Evolutionary conservation across 2,113 vertebrate genomes (phyloP), one percentile per base, ranked within the genome.

Genomic region (Cyprinodon tularosa): DNA sequence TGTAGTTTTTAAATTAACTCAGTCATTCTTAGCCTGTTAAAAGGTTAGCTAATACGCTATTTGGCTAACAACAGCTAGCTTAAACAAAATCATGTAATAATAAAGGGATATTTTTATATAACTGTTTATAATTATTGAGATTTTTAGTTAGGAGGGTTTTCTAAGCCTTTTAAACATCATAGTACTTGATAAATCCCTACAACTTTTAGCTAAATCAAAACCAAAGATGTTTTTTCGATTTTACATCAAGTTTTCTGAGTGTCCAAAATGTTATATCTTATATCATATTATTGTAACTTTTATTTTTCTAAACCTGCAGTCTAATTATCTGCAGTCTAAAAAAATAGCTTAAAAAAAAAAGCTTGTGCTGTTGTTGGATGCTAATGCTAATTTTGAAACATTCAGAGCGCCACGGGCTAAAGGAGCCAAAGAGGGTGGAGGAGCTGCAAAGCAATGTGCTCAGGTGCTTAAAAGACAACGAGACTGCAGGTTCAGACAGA

Each of bases 381-480:
- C 42, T 40, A 37, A 68, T 9, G 1, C 2, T 64, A 42, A 14
- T 74, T 69, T 13, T 42, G 5, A 15, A 22, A 64, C 10, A 1
- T 12, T 47, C 93, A 97, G 98, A 99, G 94, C 94, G 98, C 79
- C 98, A 97, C 0, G 98, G 98, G 22, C 94, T 99, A 0, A 98
- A 98, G 88, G 98, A 99, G 90, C 96, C 96, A 60, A 95, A 96
- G 93, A 93, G 94, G 80, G 97, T 97, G 82, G 96, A 98, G 91
- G 97, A 98, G 78, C 96, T 99, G 12, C 98, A 99, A 83, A 96
- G 92, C 94, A 96, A 95, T 92, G 95, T 99, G 75, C 93, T 99
- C 74, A 95, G 95, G 90, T 98, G 97, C 48, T 92, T 99, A 85
- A 97, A 97, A 92, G 96, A 98, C 47, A 95, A 96, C 0, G 95